Conservation (phyloP, 1,140 invertebrate genomes). For the Calliopsis andreniformis region DNA sequence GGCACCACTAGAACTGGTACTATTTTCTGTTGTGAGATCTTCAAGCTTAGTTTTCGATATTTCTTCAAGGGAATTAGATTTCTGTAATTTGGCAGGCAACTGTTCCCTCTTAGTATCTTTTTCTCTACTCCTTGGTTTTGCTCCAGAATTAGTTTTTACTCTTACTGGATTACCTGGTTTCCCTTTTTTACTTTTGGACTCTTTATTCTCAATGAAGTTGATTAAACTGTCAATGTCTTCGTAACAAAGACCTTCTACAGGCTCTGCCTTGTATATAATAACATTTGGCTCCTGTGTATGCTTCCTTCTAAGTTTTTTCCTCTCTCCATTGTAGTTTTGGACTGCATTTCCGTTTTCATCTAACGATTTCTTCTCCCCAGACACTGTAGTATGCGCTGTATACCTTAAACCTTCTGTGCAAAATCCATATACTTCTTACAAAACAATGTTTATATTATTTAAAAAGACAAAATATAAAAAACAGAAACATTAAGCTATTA, state of each 20-base stretch:
- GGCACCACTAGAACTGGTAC: slow-evolving; percentile 72
- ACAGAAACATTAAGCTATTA: not conserved
- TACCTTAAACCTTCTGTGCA: slow-evolving; percentile 70
- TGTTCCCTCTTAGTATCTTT: slow-evolving; percentile 79
- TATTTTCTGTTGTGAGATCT: slow-evolving; percentile 83
- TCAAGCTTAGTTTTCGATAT: slow-evolving; percentile 87
- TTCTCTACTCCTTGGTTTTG: slow-evolving; percentile 77
- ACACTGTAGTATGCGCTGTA: slow-evolving; percentile 67
- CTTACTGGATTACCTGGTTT: slow-evolving; percentile 72
- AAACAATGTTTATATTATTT: not conserved
- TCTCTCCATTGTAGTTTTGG: slow-evolving; percentile 80
- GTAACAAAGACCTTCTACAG: slow-evolving; percentile 85
- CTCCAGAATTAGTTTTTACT: slow-evolving; percentile 73
- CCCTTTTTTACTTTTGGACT: slow-evolving; percentile 77
- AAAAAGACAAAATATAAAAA: not conserved
- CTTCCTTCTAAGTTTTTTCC: slow-evolving; percentile 82
- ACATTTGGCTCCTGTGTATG: slow-evolving; percentile 84
- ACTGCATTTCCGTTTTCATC: slow-evolving; percentile 86
- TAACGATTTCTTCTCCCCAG: slow-evolving; percentile 83
- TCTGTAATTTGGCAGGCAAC: slow-evolving; percentile 82
- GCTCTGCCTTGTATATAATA: slow-evolving; percentile 84
- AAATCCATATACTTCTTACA: slow-evolving; percentile 36
- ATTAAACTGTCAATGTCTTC: slow-evolving; percentile 83
- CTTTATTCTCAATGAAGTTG: slow-evolving; percentile 82
- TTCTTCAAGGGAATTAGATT: slow-evolving; percentile 87